These are phyloP conservation scores for Enteromius treurensis DNA, from an alignment of 2,797 vertebrate species.

Conservation along the genomic window DNA sequence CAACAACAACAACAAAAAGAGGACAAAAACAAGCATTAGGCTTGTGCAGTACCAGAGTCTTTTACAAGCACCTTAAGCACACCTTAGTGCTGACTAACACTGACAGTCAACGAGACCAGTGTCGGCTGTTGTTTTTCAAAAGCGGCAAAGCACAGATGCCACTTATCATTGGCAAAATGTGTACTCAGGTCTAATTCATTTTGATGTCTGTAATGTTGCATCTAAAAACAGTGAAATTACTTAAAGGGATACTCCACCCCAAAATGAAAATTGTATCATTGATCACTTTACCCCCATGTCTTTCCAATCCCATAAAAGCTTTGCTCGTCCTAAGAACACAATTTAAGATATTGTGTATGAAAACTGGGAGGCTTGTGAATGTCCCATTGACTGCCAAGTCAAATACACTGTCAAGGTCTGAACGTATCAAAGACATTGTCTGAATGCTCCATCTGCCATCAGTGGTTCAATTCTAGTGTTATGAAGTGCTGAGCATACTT, in stretches of 20 bases:
- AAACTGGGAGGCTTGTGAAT: no score
- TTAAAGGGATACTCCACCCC: conserved; percentile 4
- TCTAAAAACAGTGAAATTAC: conserved; percentile 24
- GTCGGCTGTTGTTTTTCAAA: neutral
- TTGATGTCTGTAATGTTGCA: conserved; percentile 7
- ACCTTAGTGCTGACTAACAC: conserved; percentile 61
- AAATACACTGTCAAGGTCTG: no score
- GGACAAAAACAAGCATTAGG: conserved; percentile 9
- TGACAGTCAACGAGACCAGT: neutral
- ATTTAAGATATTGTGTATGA: no score
- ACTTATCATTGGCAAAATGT: neutral
- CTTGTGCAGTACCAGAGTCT: conserved; percentile 64
- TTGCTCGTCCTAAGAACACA: no score
- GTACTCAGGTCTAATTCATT: neutral
- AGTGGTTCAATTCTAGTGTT: no score
- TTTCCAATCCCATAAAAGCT: no score
- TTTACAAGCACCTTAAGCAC: conserved; percentile 61
- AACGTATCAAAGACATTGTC: no score
- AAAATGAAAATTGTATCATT: no score
- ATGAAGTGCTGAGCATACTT: no score
- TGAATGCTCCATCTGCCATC: no score
- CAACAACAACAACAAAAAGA: neutral
- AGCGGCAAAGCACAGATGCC: neutral
- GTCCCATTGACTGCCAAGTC: no score
- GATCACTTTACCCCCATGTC: no score